phyloP scores from a whole-genome alignment of 2,797 vertebrate genomes.

The Microcaecilia unicolor region DNA sequence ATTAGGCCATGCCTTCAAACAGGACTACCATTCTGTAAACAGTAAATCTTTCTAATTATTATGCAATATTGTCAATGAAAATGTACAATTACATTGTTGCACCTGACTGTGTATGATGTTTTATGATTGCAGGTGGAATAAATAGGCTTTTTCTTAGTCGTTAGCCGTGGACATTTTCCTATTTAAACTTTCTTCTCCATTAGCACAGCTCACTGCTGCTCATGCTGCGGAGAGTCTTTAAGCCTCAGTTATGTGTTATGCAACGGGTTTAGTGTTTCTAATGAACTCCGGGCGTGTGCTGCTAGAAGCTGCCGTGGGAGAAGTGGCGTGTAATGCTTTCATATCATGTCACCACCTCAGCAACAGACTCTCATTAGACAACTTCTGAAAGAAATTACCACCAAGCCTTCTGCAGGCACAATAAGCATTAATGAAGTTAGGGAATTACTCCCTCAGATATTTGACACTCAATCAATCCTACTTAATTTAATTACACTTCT shows the following conservation, averaged over 20 bases:
- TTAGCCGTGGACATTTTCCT: constrained; percentile 13
- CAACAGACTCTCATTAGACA: constrained; percentile 20
- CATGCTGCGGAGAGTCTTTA: not conserved
- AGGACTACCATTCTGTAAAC: no score
- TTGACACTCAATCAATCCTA: constrained; percentile 37
- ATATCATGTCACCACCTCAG: constrained; percentile 10
- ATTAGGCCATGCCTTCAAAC: no score
- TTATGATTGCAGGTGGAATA: constrained; percentile 20
- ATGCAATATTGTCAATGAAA: constrained; percentile 33
- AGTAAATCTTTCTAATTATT: constrained; percentile 27
- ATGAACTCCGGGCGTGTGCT: not conserved
- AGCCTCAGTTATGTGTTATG: no score
- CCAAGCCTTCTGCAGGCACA: constrained; percentile 30
- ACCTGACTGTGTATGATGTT: constrained; percentile 34
- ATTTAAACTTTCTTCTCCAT: constrained; percentile 12
- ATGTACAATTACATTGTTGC: constrained; percentile 25
- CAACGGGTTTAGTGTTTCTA: not conserved
- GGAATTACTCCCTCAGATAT: constrained; percentile 41
- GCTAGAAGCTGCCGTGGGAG: not conserved
- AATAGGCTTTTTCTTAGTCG: constrained; percentile 16
- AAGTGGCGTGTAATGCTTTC: constrained; percentile 6
- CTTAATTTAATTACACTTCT: constrained; percentile 44
- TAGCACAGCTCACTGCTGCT: not conserved
- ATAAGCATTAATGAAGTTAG: constrained; percentile 38
- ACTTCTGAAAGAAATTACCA: constrained; percentile 31